Conservation (phyloP, 1,140 invertebrate species). For the Triops longicaudatus region DNA sequence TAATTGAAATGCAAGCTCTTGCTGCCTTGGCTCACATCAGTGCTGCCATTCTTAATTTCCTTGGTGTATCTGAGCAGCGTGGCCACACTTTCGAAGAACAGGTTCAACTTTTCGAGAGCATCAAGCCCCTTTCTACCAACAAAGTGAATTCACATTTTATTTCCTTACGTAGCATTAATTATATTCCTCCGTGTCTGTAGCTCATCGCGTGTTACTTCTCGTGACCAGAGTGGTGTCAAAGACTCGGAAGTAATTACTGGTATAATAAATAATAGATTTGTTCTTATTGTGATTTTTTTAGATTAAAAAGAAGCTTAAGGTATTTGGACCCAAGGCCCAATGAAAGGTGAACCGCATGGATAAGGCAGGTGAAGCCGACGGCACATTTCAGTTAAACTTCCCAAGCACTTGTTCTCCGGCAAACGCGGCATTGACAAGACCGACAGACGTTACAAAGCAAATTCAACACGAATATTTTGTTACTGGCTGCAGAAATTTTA, state of each 20-base stretch:
- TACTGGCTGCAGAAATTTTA: too few relatives aligned
- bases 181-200: conserved; percentile 39
- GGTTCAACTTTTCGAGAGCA: conserved; percentile 82
- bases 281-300: conserved; percentile 43
- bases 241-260: conserved; percentile 60
- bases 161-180: conserved; percentile 16
- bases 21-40: conserved; percentile 94
- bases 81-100: conserved; percentile 89
- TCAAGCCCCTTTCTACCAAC: conserved; percentile 91
- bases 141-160: conserved; percentile 48
- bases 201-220: conserved; percentile 48
- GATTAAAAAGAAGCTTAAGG: conserved; percentile 71
- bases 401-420: conserved; percentile 89
- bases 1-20: conserved; percentile 99
- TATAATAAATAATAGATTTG: not conserved
- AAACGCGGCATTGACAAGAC: conserved; percentile 91
- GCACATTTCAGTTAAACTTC: conserved; percentile 86
- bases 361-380: conserved; percentile 94
- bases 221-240: conserved; percentile 77
- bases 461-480: not conserved
- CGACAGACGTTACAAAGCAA: conserved; percentile 62
- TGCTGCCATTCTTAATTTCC: conserved; percentile 86
- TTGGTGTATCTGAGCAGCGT: conserved; percentile 95
- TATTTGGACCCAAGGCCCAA: conserved; percentile 71
- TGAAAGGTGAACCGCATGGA: conserved; percentile 74